Evolutionary conservation across 2,797 vertebrate genomes (phyloP).

Genomic region (Aquila chrysaetos): DNA sequence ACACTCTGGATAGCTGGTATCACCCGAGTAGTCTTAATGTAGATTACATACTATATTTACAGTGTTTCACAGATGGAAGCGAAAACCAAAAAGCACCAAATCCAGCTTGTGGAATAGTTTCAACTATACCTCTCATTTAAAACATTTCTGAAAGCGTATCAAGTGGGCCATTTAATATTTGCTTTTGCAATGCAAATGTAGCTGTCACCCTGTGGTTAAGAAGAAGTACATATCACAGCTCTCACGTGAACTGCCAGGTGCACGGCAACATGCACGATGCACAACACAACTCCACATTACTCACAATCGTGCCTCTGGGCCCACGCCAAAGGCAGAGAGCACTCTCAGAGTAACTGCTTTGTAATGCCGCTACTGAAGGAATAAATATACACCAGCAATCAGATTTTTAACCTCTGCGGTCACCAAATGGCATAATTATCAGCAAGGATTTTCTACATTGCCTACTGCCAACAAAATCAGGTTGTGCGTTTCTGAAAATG

Average conservation of each 20-base stretch:
- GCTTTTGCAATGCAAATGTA: background rate
- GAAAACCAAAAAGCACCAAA: background rate
- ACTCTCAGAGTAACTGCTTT: background rate
- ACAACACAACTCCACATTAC: accelerated
- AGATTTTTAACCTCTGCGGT: background rate
- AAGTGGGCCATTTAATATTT: background rate
- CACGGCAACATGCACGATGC: background rate
- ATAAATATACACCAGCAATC: background rate
- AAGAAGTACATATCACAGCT: background rate
- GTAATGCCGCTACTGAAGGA: background rate
- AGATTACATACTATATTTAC: background rate
- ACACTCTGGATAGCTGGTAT: background rate
- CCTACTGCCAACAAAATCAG: background rate
- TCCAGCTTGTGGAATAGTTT: background rate
- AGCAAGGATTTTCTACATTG: background rate
- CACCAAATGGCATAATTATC: background rate
- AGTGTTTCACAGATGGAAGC: background rate
- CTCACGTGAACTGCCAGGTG: background rate
- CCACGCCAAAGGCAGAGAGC: background rate
- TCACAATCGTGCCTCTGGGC: background rate
- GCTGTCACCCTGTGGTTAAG: background rate
- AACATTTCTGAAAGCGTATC: background rate
- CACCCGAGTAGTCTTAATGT: background rate
- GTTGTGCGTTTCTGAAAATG: accelerated
- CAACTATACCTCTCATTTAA: background rate